Percentiles rank a stretch among this genome's conserved stretches.
Conservation (phyloP, 2,888 invertebrate genomes). For the Rhopalosiphum nymphaeae region DNA sequence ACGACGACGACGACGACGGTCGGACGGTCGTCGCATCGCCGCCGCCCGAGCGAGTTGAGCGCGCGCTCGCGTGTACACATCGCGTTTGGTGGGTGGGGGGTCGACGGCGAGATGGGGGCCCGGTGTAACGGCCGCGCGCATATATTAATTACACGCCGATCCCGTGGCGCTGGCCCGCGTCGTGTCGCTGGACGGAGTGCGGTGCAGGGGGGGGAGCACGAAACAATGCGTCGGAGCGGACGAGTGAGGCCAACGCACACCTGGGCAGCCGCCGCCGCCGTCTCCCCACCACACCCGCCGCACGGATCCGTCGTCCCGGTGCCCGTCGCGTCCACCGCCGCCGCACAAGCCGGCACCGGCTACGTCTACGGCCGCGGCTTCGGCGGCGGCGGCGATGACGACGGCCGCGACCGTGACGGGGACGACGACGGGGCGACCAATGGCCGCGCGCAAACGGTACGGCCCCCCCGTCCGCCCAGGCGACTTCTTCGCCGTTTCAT, state of each 20-base stretch:
- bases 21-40: constrained; percentile 20
- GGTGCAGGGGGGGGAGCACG: neutral
- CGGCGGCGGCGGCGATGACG: neutral
- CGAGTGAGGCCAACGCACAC: constrained; percentile 42
- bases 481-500: constrained; percentile 61
- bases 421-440: constrained; percentile 59
- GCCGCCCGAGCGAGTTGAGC: neutral
- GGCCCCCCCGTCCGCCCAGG: constrained; percentile 65
- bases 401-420: constrained; percentile 4
- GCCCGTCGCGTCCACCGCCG: neutral
- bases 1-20: constrained; percentile 21
- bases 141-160: constrained; percentile 61
- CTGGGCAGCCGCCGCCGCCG: constrained; percentile 51
- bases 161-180: constrained; percentile 15
- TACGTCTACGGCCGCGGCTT: neutral
- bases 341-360: neutral
- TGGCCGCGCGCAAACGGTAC: constrained; percentile 64
- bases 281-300: neutral
- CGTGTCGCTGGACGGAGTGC: neutral
- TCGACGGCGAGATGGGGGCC: neutral
- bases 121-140: constrained; percentile 64
- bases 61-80: neutral
- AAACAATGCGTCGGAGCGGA: constrained; percentile 49
- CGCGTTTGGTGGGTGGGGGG: neutral
- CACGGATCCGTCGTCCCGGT: neutral